These are phyloP conservation scores for Trachymyrmex cornetzi DNA, from an alignment of 1,140 invertebrate species.

Conservation along the genomic window DNA sequence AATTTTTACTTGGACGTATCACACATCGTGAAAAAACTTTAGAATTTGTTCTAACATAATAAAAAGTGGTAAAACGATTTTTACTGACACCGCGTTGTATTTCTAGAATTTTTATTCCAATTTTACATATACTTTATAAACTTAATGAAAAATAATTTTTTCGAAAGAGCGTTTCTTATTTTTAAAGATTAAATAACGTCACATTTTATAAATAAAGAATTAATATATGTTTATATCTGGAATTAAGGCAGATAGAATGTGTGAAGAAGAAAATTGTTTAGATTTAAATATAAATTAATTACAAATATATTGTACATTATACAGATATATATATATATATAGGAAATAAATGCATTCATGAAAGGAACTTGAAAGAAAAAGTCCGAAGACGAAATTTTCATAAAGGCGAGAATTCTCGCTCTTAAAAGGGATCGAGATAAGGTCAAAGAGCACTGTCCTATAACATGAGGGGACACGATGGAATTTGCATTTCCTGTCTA, in stretches of 20 bases:
- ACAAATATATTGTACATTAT: no score
- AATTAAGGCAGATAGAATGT: background rate
- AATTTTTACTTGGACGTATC: background rate
- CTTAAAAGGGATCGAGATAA: constrained; percentile 43
- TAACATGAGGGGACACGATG: constrained; percentile 53
- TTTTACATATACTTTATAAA: background rate
- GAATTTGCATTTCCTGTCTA: constrained; percentile 80
- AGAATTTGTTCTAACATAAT: background rate
- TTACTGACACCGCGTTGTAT: background rate
- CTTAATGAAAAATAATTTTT: background rate
- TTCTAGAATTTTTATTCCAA: background rate
- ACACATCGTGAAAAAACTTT: background rate
- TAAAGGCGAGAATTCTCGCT: constrained; percentile 20
- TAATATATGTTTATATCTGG: background rate
- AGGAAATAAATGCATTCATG: background rate
- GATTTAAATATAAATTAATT: no score
- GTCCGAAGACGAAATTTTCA: constrained; percentile 9
- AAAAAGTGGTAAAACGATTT: background rate
- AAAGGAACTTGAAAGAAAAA: no score
- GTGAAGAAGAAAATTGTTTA: no score
- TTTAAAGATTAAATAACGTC: background rate
- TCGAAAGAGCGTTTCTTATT: background rate
- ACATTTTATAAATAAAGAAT: background rate
- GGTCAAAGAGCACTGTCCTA: constrained; percentile 77
- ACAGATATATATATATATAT: background rate